Base-by-base conservation (phyloP, 2,113 vertebrate species). In the Syngnathus typhle region DNA sequence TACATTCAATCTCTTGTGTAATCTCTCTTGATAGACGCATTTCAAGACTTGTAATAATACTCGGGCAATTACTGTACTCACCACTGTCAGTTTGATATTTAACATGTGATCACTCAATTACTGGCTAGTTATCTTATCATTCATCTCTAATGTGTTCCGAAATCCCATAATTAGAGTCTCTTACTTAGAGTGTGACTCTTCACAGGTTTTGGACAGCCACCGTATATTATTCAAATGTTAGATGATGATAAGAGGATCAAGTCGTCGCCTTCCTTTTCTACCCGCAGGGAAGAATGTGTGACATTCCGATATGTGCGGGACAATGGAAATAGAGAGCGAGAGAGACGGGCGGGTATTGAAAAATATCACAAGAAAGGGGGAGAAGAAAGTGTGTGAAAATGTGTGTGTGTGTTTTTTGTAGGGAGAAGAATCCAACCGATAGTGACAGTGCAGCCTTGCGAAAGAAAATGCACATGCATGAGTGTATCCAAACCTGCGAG, bases 371-470 rank as follows among this genome's bases (percentile, higher is more conserved):
- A 77, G 59, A 67, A 66, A 62, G 71, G 38, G 27, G 65, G 69
- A 60, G 65, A 70, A 61, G 72, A 68, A 69, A 67, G 77, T 84
- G 71, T 70, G 19, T n/a, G 5, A n/a, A 19, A 19, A 19, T 19
- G 52, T 54, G 55, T 16, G 67, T 47, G 51, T 41, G 67, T 60
- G 56, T 41, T 47, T 67, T 74, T 67, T 12, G 27, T 10, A 6
- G 4, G n/a, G 54, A 54, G 68, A 61, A 61, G 79, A 81, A 81
- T 78, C 65, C 68, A 79, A 83, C 49, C 62, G 49, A 59, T 72
- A 49, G 71, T 82, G 87, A 82, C 76, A 2, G 78, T 72, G 78
- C 80, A 80, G 71, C 55, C 72, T n/a, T 68, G 83, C 41, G n/a
- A 77, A 68, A 81, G 60, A 69, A 59, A 80, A 82, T 78, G 80